Base-by-base conservation (phyloP, 1,140 invertebrate species). In the Samia ricini region DNA sequence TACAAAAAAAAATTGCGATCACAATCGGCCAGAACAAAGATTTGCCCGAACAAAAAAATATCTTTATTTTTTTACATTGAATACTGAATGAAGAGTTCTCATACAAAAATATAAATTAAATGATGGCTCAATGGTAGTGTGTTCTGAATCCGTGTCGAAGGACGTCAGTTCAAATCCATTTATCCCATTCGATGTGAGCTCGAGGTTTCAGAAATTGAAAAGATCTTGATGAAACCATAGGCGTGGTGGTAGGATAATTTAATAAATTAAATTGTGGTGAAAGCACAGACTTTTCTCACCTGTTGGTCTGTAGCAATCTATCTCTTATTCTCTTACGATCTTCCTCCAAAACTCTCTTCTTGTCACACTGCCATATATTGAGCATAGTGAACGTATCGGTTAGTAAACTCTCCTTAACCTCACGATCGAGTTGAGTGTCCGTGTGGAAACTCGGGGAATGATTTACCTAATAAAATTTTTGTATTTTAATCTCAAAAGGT, bases 391-490 rank as follows among this genome's bases (percentile, higher is more conserved):
- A 94, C 2, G 96, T 97, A 76, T 98, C 96, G 36, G 91, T 92
- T n/a, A 98, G 86, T 4, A 98, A 88, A 0, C 92, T 90, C 74
- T 96, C 94, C 82, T 98, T 98, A 2, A 98, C 94, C 74, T 97
- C 96, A 61, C 92, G 92, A 78, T 98, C 97, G 50, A 98, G 89
- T 61, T 93, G 92, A 2, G 96, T 94, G 79, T 97, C 96, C 0
- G 96, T 97, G 73, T 96, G 95, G 77, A 97, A 97, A 89, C 97
- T 98, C 3, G 97, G 97, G 4, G 96, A 98, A 77, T 97, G 97
- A 88, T 98, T 98, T 1, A 97, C 95, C 93, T 94, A 23, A 0
- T 56, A 57, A 33, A 20, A 50, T 20, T 64, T 26, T 29, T n/a
- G n/a, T n/a, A n/a, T n/a, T n/a, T n/a, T n/a, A n/a, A n/a, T n/a